A percentile compares a stretch with the other conserved stretches of the same genome.
These are phyloP conservation scores for Drosophila ochracea DNA, from an alignment of 2,888 invertebrate genomes.

Conservation along the genomic window DNA sequence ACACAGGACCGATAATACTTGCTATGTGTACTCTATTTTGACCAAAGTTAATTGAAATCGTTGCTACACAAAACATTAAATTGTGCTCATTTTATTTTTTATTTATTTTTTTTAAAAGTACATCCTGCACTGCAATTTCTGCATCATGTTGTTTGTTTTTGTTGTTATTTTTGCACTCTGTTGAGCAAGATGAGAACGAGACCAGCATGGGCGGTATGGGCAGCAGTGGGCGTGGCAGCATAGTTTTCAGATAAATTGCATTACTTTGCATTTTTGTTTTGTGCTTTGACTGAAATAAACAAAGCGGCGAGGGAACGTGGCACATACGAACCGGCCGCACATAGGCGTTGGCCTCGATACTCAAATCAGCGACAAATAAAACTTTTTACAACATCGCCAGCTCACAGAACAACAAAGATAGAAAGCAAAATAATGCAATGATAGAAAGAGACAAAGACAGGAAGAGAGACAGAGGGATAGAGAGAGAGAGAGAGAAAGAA, in stretches of 20 bases:
- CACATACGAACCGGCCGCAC: slow-evolving; percentile 38
- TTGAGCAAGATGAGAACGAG: slow-evolving; percentile 18
- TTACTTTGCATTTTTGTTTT: slow-evolving; percentile 71
- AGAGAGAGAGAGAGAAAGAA: background rate
- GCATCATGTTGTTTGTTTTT: slow-evolving; percentile 44
- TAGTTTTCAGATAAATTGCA: slow-evolving; percentile 74
- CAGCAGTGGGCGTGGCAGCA: slow-evolving; percentile 51
- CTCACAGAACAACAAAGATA: slow-evolving; percentile 27
- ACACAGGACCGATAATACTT: slow-evolving; percentile 16
- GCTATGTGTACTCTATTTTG: slow-evolving; percentile 31
- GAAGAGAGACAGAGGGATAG: background rate
- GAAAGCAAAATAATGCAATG: slow-evolving; percentile 13
- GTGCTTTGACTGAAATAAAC: slow-evolving; percentile 64
- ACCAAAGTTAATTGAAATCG: slow-evolving; percentile 62
- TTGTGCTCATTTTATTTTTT: slow-evolving; percentile 16
- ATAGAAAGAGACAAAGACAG: background rate
- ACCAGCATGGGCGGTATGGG: slow-evolving; percentile 11
- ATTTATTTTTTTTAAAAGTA: slow-evolving; percentile 22
- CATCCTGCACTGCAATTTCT: slow-evolving; percentile 48
- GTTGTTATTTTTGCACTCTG: slow-evolving; percentile 16
- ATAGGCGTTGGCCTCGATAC: slow-evolving; percentile 69
- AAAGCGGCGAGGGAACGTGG: slow-evolving; percentile 31
- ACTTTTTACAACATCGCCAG: slow-evolving; percentile 65
- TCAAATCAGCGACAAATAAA: slow-evolving; percentile 74
- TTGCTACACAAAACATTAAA: slow-evolving; percentile 60